phyloP scores from a whole-genome alignment of 2,797 vertebrate species.

The Aselliscus stoliczkanus region DNA sequence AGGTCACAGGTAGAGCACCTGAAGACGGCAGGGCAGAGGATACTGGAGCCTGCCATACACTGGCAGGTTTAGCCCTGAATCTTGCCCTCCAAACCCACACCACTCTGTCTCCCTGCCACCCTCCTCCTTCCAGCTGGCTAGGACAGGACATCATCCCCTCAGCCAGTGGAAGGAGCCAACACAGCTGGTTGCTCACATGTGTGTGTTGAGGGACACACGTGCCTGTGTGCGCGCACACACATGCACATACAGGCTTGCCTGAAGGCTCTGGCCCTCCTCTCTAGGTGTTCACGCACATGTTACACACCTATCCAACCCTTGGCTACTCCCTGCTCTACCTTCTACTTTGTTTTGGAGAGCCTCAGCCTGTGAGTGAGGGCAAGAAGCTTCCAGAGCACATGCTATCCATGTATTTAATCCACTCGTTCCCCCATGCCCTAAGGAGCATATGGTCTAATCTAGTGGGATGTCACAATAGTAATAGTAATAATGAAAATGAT shows the following conservation, averaged over 20 bases:
- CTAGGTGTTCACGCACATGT: accelerated
- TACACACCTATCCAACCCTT: background rate
- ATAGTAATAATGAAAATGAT: background rate
- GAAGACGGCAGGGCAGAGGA: background rate
- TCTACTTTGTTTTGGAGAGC: background rate
- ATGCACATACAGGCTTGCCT: background rate
- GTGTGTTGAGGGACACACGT: background rate
- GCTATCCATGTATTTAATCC: too few relatives aligned
- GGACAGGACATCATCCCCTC: background rate
- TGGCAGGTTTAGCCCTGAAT: background rate
- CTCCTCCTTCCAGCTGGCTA: background rate
- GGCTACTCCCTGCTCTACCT: background rate
- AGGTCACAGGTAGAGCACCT: background rate
- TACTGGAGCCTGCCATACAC: background rate
- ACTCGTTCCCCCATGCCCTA: background rate
- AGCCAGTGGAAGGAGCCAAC: background rate
- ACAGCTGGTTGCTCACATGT: background rate
- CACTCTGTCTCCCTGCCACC: background rate
- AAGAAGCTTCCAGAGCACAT: background rate
- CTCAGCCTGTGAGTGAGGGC: background rate
- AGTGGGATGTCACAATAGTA: background rate
- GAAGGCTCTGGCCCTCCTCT: background rate
- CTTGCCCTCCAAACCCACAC: background rate
- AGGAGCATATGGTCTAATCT: background rate
- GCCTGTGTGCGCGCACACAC: background rate